phyloP scores from a whole-genome alignment of 2,797 vertebrate species.

The Limosa lapponica region DNA sequence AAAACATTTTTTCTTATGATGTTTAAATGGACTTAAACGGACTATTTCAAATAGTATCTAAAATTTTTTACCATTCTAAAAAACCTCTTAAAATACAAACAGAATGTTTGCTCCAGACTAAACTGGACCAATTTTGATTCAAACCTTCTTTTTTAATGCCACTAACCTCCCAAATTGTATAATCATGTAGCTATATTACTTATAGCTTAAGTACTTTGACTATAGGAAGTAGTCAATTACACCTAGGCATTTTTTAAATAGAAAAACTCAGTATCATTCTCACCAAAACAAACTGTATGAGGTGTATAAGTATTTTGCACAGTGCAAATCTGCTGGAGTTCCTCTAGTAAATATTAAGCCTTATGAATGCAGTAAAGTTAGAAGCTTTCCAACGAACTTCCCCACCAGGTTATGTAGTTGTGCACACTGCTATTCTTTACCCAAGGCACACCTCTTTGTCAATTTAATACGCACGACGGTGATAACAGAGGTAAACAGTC shows the following conservation, averaged over 20 bases:
- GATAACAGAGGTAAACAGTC: conserved; percentile 33
- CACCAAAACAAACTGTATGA: not conserved
- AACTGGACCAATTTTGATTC: not conserved
- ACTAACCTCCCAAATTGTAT: not conserved
- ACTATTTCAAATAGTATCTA: not conserved
- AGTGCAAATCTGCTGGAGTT: not conserved
- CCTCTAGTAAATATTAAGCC: not conserved
- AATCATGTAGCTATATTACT: not conserved
- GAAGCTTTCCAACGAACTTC: not conserved
- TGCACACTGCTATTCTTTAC: not conserved
- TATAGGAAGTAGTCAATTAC: not conserved
- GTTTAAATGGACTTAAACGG: not conserved
- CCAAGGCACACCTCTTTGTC: not conserved
- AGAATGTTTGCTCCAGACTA: not conserved
- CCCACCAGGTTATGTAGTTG: not conserved
- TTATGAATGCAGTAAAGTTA: not conserved
- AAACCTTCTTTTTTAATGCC: not conserved
- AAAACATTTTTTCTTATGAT: not conserved
- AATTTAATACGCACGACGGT: not conserved
- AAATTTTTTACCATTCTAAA: not conserved
- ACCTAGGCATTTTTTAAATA: not conserved
- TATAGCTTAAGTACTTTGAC: not conserved
- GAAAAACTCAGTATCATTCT: not conserved
- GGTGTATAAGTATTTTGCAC: not conserved
- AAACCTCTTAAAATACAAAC: not conserved